Conservation (phyloP, 2,888 invertebrate species). For the Sphaerophoria taeniata region DNA sequence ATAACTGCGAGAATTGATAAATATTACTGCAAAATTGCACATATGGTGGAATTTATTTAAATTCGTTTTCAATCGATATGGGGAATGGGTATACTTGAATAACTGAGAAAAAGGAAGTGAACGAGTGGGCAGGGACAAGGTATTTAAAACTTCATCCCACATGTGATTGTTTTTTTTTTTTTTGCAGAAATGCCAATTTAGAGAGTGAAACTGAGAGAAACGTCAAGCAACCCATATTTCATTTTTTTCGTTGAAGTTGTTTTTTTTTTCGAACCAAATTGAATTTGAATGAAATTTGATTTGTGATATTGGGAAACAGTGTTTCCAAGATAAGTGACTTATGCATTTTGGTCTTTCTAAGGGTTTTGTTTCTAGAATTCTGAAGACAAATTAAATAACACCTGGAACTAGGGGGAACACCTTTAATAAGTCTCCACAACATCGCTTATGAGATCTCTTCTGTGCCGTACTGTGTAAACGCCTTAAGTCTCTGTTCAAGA, state of each 20-base stretch:
- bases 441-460: too few species aligned
- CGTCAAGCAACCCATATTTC: conserved; percentile 14
- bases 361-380: too few species aligned
- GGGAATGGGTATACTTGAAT: neutral
- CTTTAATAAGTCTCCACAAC: too few species aligned
- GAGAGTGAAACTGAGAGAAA: neutral
- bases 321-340: too few species aligned
- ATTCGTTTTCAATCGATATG: neutral
- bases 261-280: neutral
- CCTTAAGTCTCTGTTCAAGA: too few species aligned
- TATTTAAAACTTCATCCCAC: conserved; percentile 25
- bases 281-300: neutral
- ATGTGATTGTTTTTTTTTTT: neutral
- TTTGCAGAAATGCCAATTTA: conserved; percentile 17
- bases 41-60: conserved; percentile 31
- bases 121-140: conserved; percentile 19
- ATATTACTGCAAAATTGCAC: conserved; percentile 9
- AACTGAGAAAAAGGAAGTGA: conserved; percentile 5
- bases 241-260: neutral
- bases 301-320: neutral
- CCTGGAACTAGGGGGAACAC: too few species aligned
- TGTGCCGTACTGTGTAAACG: too few species aligned
- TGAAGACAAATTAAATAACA: too few species aligned
- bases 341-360: too few species aligned
- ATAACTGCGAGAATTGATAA: neutral